Evolutionary conservation across 2,888 invertebrate species (phyloP).

Genomic region (Ernsta delagoae): DNA sequence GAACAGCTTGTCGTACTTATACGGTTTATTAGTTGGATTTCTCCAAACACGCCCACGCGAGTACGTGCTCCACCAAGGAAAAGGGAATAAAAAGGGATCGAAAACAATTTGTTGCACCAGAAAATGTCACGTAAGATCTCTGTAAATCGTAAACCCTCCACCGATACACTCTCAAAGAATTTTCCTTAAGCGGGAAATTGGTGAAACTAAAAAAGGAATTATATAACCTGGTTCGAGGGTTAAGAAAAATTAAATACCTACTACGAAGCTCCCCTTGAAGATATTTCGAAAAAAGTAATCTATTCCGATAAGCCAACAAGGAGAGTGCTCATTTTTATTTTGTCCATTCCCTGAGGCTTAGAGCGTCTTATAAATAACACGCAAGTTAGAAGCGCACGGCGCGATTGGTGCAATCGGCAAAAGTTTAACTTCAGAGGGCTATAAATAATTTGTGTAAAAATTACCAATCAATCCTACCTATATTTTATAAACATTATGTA

Average conservation of each 20-base stretch:
- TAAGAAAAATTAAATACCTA: conserved; percentile 57
- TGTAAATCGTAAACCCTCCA: conserved; percentile 47
- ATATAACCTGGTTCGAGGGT: conserved; percentile 49
- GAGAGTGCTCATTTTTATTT: conserved; percentile 82
- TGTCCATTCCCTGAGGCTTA: conserved; percentile 79
- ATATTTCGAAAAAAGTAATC: conserved; percentile 80
- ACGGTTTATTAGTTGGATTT: conserved; percentile 32
- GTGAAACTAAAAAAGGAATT: conserved; percentile 45
- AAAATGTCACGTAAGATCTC: conserved; percentile 58
- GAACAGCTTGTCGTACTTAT: conserved; percentile 26
- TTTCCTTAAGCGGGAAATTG: conserved; percentile 41
- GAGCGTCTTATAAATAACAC: conserved; percentile 58
- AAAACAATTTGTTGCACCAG: conserved; percentile 52
- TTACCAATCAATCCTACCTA: too few relatives aligned
- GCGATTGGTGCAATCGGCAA: too few relatives aligned
- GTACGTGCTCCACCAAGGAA: conserved; percentile 62
- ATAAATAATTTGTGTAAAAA: too few relatives aligned
- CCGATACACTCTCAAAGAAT: conserved; percentile 39
- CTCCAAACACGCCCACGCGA: conserved; percentile 65
- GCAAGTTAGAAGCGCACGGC: conserved; percentile 33
- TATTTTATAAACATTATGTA: too few relatives aligned
- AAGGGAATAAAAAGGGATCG: conserved; percentile 51
- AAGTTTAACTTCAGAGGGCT: too few relatives aligned
- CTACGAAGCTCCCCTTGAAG: conserved; percentile 60
- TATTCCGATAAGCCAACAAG: conserved; percentile 82